Conservation (phyloP, 2,888 invertebrate genomes). For the Eulithis prunata region DNA sequence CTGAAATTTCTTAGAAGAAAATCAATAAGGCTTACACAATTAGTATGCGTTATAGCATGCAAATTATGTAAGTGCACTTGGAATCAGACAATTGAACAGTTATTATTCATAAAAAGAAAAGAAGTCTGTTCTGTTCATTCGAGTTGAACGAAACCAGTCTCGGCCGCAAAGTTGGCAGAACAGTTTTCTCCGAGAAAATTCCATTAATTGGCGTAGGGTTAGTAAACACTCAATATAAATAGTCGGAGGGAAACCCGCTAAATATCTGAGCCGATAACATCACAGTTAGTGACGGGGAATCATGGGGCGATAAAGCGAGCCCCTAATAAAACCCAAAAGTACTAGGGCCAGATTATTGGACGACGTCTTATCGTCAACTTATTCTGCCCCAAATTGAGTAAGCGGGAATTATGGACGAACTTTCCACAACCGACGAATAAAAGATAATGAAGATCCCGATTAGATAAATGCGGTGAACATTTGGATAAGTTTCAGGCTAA, state of each 20-base stretch:
- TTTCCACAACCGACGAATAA: slow-evolving; percentile 72
- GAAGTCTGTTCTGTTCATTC: slow-evolving; percentile 24
- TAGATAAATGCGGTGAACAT: slow-evolving; percentile 74
- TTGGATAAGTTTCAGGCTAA: slow-evolving; percentile 46
- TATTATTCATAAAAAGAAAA: slow-evolving; percentile 14
- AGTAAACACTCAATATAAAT: slow-evolving; percentile 59
- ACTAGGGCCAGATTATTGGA: slow-evolving; percentile 73
- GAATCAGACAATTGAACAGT: slow-evolving; percentile 25
- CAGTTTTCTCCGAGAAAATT: slow-evolving; percentile 39
- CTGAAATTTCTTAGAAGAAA: slow-evolving; percentile 11
- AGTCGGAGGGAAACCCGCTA: slow-evolving; percentile 58
- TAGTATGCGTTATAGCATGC: slow-evolving; percentile 18
- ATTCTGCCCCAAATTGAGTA: slow-evolving; percentile 76
- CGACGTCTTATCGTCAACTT: slow-evolving; percentile 73
- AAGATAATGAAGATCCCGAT: slow-evolving; percentile 78
- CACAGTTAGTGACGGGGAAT: slow-evolving; percentile 65
- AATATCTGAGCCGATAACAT: slow-evolving; percentile 67
- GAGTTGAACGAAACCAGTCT: slow-evolving; percentile 30
- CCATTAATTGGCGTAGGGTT: slow-evolving; percentile 51
- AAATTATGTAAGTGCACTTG: slow-evolving; percentile 33
- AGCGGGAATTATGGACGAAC: slow-evolving; percentile 79
- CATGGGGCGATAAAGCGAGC: slow-evolving; percentile 69
- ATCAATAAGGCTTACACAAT: slow-evolving; percentile 15
- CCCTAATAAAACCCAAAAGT: slow-evolving; percentile 74
- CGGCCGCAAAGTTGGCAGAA: slow-evolving; percentile 27